Conservation (phyloP, 2,113 vertebrate species). For the Trinectes maculatus region DNA sequence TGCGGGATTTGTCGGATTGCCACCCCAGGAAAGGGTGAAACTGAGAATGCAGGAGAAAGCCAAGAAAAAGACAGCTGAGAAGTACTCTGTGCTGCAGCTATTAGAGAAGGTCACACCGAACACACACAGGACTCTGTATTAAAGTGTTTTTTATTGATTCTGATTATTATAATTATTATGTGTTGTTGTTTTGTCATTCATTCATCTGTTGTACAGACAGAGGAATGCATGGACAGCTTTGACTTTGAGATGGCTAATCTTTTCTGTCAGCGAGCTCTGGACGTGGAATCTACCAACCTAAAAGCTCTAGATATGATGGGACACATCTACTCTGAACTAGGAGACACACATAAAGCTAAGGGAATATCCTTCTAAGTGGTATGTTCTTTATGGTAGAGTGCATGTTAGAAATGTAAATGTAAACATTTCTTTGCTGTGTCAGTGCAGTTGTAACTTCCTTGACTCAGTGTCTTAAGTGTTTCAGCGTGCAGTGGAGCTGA, state of each 20-base stretch:
- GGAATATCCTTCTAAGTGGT: slow-evolving; percentile 79
- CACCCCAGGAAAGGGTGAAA: slow-evolving; percentile 83
- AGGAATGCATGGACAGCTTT: slow-evolving; percentile 85
- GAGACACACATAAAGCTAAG: slow-evolving; percentile 81
- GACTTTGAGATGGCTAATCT: slow-evolving; percentile 84
- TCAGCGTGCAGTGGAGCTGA: slow-evolving; percentile 80
- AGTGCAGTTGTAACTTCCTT: slow-evolving; percentile 63
- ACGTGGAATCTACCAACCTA: slow-evolving; percentile 81
- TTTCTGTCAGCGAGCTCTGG: slow-evolving; percentile 85
- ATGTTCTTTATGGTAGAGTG: background rate
- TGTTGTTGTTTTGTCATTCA: slow-evolving; percentile 4
- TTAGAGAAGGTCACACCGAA: slow-evolving; percentile 79
- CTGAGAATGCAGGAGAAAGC: slow-evolving; percentile 82
- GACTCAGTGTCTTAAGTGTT: slow-evolving; percentile 73
- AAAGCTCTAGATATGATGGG: slow-evolving; percentile 83
- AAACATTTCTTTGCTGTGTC: background rate
- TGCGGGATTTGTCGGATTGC: slow-evolving; percentile 64
- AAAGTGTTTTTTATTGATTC: background rate
- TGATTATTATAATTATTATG: background rate
- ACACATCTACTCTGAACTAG: slow-evolving; percentile 84
- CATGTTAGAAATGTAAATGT: background rate
- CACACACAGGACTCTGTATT: background rate
- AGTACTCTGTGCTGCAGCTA: slow-evolving; percentile 81
- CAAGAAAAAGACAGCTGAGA: slow-evolving; percentile 84
- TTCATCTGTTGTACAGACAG: slow-evolving; percentile 70